A percentile compares a stretch with the other conserved stretches of the same genome.
phyloP scores from a whole-genome alignment of 2,797 vertebrate genomes.

The Mergus octosetaceus region DNA sequence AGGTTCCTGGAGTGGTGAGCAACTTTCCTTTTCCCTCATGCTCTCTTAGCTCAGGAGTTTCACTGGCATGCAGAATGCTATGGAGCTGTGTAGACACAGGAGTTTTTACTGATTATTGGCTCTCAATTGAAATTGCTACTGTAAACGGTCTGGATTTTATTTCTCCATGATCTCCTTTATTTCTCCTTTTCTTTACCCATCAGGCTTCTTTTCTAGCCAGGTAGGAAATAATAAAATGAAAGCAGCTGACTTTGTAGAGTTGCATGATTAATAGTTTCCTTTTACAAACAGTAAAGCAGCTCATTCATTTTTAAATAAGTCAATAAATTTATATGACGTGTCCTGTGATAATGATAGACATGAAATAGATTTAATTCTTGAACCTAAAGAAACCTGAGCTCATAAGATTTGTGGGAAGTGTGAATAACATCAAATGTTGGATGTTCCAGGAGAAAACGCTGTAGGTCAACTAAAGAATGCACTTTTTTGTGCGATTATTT shows the following conservation, averaged over 20 bases:
- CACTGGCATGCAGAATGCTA: constrained; percentile 66
- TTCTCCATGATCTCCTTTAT: background rate
- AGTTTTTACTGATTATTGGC: background rate
- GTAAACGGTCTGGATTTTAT: background rate
- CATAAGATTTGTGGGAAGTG: background rate
- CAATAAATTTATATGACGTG: background rate
- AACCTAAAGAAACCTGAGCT: background rate
- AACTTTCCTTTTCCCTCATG: constrained; percentile 65
- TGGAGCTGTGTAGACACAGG: background rate
- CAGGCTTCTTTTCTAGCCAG: background rate
- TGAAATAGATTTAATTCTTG: background rate
- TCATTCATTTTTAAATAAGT: background rate
- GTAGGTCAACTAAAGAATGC: background rate
- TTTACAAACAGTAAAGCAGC: background rate
- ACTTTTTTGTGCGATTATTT: background rate
- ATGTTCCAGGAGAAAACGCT: background rate
- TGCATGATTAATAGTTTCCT: background rate
- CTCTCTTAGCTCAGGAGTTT: constrained; percentile 50
- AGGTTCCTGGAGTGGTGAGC: constrained; percentile 70
- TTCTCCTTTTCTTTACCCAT: background rate
- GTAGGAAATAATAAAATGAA: background rate
- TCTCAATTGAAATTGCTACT: background rate
- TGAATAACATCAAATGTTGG: background rate
- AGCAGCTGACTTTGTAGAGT: background rate
- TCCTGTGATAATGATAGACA: background rate